Conservation (phyloP, 1,140 invertebrate genomes). For the Trissolcus basalis region DNA sequence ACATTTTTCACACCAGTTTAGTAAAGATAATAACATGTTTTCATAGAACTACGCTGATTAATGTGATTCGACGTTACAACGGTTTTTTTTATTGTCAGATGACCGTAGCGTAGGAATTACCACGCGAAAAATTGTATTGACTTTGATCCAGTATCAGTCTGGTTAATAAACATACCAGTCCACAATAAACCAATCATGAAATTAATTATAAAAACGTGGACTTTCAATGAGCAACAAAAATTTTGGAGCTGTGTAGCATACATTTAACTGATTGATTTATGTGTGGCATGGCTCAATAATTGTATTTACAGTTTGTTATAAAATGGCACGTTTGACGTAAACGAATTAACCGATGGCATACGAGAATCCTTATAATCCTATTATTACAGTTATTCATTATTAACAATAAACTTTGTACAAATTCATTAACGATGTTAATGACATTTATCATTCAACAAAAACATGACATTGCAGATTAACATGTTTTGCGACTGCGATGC, state of each 20-base stretch:
- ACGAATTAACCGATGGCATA: constrained; percentile 47
- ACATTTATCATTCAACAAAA: constrained; percentile 32
- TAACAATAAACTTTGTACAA: constrained; percentile 62
- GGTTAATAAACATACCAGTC: constrained; percentile 48
- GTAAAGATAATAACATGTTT: constrained; percentile 10
- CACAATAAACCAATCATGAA: constrained; percentile 47
- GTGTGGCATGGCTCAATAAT: constrained; percentile 46
- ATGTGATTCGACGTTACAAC: constrained; percentile 28
- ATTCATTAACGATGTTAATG: constrained; percentile 38
- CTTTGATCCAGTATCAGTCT: constrained; percentile 49
- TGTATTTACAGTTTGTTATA: constrained; percentile 48
- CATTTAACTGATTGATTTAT: constrained; percentile 42
- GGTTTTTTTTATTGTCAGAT: constrained; percentile 56
- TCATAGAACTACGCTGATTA: constrained; percentile 12
- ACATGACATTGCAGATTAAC: neutral
- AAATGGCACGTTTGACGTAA: constrained; percentile 58
- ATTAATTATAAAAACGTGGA: neutral
- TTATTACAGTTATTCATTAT: constrained; percentile 51
- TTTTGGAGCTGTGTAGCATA: neutral
- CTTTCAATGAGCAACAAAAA: neutral
- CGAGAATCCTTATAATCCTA: constrained; percentile 32
- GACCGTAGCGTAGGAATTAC: constrained; percentile 56
- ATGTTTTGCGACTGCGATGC: no score
- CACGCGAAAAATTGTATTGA: constrained; percentile 56
- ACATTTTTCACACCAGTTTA: constrained; percentile 26